Evolutionary conservation across 2,797 vertebrate species (phyloP).

Genomic region (Jordanella pulchra): DNA sequence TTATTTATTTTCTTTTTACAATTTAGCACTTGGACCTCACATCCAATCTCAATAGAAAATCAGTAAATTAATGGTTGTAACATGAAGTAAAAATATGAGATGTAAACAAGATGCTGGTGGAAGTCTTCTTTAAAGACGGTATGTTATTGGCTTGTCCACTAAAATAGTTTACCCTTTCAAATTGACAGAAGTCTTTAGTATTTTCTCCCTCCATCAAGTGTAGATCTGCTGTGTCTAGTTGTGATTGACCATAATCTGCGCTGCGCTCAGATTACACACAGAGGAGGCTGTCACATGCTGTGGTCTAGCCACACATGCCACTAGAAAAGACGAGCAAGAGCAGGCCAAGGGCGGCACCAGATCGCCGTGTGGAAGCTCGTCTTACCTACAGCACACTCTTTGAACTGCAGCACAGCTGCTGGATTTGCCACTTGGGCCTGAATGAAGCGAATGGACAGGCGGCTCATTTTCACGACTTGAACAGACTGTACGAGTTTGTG

Average conservation of each 20-base stretch:
- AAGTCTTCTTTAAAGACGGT: background rate
- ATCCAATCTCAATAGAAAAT: background rate
- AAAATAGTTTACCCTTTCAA: background rate
- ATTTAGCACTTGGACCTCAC: no score
- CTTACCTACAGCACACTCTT: constrained; percentile 49
- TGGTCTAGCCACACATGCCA: constrained; percentile 61
- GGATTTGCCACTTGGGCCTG: constrained; percentile 8
- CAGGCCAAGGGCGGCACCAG: constrained; percentile 66
- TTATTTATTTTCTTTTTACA: no score
- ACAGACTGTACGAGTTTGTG: constrained; percentile 9
- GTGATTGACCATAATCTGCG: constrained; percentile 15
- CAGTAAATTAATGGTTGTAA: background rate
- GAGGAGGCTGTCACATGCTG: constrained; percentile 68
- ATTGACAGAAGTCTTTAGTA: no score
- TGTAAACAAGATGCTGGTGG: background rate
- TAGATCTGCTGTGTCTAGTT: background rate
- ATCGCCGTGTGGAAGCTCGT: constrained; percentile 41
- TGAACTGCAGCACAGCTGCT: constrained; percentile 39
- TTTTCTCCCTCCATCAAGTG: background rate
- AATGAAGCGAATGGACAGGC: constrained; percentile 22
- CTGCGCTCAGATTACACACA: constrained; percentile 66
- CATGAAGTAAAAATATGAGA: background rate
- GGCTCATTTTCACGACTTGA: constrained; percentile 27
- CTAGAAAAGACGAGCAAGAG: constrained; percentile 51
- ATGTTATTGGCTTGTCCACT: background rate